Base-by-base conservation (phyloP, 2,888 invertebrate genomes). In the Leucophenga montana region DNA sequence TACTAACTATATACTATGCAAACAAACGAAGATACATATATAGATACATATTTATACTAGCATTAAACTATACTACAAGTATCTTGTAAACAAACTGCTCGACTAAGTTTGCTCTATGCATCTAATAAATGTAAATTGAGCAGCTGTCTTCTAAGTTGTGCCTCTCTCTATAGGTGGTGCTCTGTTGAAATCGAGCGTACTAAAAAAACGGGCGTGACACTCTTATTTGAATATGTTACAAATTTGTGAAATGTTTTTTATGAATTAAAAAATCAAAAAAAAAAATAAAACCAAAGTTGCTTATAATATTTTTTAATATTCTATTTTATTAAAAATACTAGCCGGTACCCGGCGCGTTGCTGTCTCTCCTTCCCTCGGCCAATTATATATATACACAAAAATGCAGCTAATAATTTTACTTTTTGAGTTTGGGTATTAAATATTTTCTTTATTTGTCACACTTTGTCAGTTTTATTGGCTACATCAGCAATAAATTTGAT, bases 91-190 rank as follows among this genome's bases (percentile, higher is more conserved):
- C 16, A 50, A 50, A 53, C 61, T 56, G 54, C 50, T 53, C 27
- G 54, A 59, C 73, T 11, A 22, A 67, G 71, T 70, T 66, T 68
- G 70, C 67, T 70, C 68, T 76, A 72, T 74, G 74, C 76, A 75
- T 80, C 74, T 80, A 80, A 80, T 80, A 79, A 83, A 78, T 76
- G 78, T 75, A 83, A 80, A 80, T 80, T 82, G 81, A 75, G 75
- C 71, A 73, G 68, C 57, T 6, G 18, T 8, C 27, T 27, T 2
- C 27, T 16, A 16, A 6, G 50, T 50, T 50, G 50, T 6, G 6
- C 18, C n/a, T 46, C 46, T 27, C 27, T 2, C 46, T 27, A 2
- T 2, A 39, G 11, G 39, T 39, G 9, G 18, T 3, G 31, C 27
- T 57, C 13, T 57, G 57, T 11, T 14, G 31, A 6, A 57, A 27